A percentile compares a stretch with the other conserved stretches of the same genome.
Conservation (phyloP, 2,113 vertebrate genomes). For the Xenopus borealis region DNA sequence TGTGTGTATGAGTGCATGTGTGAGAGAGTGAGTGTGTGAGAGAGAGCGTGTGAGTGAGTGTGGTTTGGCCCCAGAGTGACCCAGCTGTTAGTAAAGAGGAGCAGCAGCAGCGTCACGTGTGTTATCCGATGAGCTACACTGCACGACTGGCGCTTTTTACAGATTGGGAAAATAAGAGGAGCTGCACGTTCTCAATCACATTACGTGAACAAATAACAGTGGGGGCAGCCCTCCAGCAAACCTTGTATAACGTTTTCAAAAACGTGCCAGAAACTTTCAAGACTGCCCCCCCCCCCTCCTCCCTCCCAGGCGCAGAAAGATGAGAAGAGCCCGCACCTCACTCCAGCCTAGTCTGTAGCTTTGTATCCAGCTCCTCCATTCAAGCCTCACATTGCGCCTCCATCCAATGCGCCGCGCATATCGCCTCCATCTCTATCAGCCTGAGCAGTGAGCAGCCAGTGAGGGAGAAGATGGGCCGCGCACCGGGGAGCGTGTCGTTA, state of each 20-base stretch:
- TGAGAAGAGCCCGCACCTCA: slow-evolving; percentile 52
- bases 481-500: slow-evolving; percentile 45
- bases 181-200: slow-evolving; percentile 64
- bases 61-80: no score
- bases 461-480: background rate
- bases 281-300: slow-evolving; percentile 60
- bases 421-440: no score
- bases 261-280: slow-evolving; percentile 73
- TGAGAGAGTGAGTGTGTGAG: no score
- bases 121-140: no score
- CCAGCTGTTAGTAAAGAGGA: no score
- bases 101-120: no score
- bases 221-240: slow-evolving; percentile 57
- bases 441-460: no score
- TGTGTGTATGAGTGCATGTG: no score
- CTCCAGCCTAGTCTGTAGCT: background rate
- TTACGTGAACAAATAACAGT: slow-evolving; percentile 69
- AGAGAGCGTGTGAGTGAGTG: no score
- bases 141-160: background rate
- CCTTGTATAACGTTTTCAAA: slow-evolving; percentile 71
- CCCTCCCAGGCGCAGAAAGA: slow-evolving; percentile 51
- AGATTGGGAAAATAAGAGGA: slow-evolving; percentile 52
- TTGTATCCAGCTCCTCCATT: no score
- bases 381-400: no score
- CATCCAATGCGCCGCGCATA: no score